phyloP scores from a whole-genome alignment of 2,888 invertebrate genomes.

The Chymomyza fuscimana region DNA sequence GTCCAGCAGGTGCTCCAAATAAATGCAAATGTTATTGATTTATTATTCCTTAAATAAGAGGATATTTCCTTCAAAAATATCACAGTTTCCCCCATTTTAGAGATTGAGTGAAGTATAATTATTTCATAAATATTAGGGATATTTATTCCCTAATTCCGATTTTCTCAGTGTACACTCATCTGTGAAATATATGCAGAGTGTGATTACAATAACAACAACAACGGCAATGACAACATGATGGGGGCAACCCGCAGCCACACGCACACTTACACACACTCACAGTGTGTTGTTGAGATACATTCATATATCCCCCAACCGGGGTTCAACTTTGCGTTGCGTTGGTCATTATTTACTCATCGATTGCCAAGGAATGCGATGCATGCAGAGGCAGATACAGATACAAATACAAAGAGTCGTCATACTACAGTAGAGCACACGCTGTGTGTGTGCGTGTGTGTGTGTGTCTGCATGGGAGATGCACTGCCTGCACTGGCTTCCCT shows the following conservation, averaged over 20 bases:
- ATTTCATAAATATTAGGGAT: no score
- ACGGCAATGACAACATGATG: conserved; percentile 33
- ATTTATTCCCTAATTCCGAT: background rate
- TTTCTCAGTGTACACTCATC: background rate
- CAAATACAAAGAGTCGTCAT: conserved; percentile 2
- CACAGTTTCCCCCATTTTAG: no score
- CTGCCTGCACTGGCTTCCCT: conserved; percentile 45
- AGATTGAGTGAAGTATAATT: no score
- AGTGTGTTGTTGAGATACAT: no score
- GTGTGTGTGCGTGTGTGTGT: conserved; percentile 1
- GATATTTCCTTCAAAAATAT: no score
- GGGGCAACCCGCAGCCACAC: conserved; percentile 42
- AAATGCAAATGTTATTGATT: no score
- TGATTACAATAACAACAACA: conserved; percentile 60
- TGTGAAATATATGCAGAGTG: conserved; percentile 57
- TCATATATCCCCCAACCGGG: conserved; percentile 36
- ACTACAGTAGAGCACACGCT: background rate
- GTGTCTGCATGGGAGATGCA: conserved; percentile 46
- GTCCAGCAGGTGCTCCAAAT: no score
- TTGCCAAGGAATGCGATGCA: conserved; percentile 63
- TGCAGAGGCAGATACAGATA: conserved; percentile 18
- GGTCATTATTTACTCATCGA: conserved; percentile 74
- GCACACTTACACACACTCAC: background rate
- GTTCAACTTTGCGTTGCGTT: conserved; percentile 65
- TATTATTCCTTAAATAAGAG: no score